Evolutionary conservation across 1,140 invertebrate genomes (phyloP).

Genomic region (Euborellia annulipes): DNA sequence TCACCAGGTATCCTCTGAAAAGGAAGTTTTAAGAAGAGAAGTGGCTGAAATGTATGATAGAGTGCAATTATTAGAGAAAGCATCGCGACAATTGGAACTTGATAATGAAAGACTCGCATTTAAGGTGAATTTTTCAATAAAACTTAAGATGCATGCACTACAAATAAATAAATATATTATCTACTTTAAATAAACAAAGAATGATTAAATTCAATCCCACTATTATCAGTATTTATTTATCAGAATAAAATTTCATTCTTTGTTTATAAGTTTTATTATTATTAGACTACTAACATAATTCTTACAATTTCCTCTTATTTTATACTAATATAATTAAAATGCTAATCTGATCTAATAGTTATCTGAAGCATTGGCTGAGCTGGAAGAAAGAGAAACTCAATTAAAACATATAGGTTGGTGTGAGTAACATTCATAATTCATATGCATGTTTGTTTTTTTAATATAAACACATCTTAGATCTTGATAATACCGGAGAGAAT

Average conservation of each 20-base stretch:
- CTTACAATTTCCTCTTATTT: slow-evolving; percentile 3
- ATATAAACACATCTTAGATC: no score
- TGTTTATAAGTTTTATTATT: neutral
- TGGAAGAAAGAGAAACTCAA: slow-evolving; percentile 23
- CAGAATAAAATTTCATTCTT: neutral
- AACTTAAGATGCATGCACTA: neutral
- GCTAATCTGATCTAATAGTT: no score
- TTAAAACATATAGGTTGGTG: slow-evolving; percentile 15
- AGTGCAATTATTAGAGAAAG: slow-evolving; percentile 22
- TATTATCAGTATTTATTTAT: neutral
- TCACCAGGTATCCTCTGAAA: slow-evolving; percentile 26
- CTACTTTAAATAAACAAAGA: slow-evolving; percentile 2
- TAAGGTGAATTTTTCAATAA: slow-evolving; percentile 21
- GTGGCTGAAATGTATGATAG: slow-evolving; percentile 22
- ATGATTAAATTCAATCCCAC: no score
- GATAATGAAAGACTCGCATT: slow-evolving; percentile 25
- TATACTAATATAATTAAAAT: no score
- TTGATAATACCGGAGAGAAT: no score
- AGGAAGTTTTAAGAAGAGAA: slow-evolving; percentile 22
- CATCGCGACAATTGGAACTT: slow-evolving; percentile 21
- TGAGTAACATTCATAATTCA: slow-evolving; percentile 5
- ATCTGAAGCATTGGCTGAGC: slow-evolving; percentile 23
- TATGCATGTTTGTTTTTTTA: no score
- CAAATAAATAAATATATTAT: neutral
- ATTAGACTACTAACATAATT: no score